Percentiles rank a stretch among this genome's conserved stretches.
Evolutionary conservation across 1,140 invertebrate species (phyloP).

Genomic region (Drosophila ironensis): DNA sequence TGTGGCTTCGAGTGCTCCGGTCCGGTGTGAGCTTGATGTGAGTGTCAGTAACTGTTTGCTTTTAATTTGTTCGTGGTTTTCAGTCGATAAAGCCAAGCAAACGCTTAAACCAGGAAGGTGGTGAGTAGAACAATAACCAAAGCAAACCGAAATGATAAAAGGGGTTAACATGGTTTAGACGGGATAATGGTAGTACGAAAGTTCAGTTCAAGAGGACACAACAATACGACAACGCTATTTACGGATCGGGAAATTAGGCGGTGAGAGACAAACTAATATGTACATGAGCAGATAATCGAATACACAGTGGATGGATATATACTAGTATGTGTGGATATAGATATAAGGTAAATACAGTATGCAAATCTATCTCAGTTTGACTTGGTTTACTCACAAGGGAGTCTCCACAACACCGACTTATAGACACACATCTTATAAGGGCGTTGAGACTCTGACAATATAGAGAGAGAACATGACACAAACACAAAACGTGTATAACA

Average conservation of each 20-base stretch:
- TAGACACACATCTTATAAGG: slow-evolving; percentile 76
- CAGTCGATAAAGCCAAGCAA: too few species aligned
- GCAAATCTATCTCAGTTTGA: slow-evolving; percentile 57
- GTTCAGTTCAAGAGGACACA: background rate
- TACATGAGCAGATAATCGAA: slow-evolving; percentile 5
- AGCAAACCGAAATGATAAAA: background rate
- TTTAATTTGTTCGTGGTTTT: too few species aligned
- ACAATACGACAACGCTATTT: background rate
- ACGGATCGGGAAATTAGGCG: too few species aligned
- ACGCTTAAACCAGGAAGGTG: background rate
- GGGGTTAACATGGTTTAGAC: too few species aligned
- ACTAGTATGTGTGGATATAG: slow-evolving; percentile 15
- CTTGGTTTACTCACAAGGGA: slow-evolving; percentile 79
- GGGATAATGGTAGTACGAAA: background rate
- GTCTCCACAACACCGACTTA: slow-evolving; percentile 78
- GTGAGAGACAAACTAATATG: too few species aligned
- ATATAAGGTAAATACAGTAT: slow-evolving; percentile 46
- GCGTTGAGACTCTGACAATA: slow-evolving; percentile 79
- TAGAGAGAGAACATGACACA: slow-evolving; percentile 76
- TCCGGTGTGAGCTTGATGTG: background rate
- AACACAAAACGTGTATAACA: slow-evolving; percentile 75
- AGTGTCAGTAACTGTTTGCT: background rate
- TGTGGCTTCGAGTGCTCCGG: background rate
- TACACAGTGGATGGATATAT: slow-evolving; percentile 23
- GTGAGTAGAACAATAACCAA: background rate